Percentiles rank a stretch among this genome's conserved stretches.
Conservation (phyloP, 2,797 vertebrate species). For the Pyrocephalus nanus region DNA sequence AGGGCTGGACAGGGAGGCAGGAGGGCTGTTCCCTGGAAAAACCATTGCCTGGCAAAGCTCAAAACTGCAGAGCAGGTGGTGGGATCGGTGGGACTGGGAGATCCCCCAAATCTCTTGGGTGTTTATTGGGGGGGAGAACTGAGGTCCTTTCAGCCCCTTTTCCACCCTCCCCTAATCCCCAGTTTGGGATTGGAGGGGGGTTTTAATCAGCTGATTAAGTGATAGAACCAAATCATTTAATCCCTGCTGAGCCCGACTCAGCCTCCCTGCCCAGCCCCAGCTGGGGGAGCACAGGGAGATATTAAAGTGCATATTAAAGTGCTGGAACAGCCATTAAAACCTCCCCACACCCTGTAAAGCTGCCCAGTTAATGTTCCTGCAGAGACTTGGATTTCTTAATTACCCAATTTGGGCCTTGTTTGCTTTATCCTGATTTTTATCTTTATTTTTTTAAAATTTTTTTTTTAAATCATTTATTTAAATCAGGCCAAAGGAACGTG, state of each 20-base stretch:
- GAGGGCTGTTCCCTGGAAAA: not conserved
- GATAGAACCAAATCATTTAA: conserved; percentile 2
- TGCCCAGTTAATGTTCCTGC: not conserved
- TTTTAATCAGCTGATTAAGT: not conserved
- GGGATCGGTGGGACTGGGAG: not conserved
- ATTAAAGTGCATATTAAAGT: conserved; percentile 50
- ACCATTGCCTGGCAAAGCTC: not conserved
- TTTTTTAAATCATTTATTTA: not conserved
- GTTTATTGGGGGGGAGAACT: not conserved
- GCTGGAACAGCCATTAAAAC: conserved; percentile 31
- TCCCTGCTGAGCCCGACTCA: conserved; percentile 22
- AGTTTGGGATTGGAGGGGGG: not conserved
- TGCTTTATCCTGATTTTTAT: not conserved
- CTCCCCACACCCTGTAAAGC: not conserved
- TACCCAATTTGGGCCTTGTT: not conserved
- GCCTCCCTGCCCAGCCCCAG: not conserved
- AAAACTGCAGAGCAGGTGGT: not conserved
- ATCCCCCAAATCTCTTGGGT: accelerated
- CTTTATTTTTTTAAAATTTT: no score
- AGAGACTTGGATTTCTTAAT: conserved; percentile 21
- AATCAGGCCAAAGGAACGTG: not conserved
- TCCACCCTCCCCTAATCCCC: not conserved
- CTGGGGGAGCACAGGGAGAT: not conserved
- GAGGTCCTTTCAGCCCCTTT: not conserved
- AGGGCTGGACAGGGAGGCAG: accelerated